Evolutionary conservation across 2,113 vertebrate genomes (phyloP), one percentile per base, ranked within the genome.

Genomic region (Sinocyclocheilus anshuiensis): DNA sequence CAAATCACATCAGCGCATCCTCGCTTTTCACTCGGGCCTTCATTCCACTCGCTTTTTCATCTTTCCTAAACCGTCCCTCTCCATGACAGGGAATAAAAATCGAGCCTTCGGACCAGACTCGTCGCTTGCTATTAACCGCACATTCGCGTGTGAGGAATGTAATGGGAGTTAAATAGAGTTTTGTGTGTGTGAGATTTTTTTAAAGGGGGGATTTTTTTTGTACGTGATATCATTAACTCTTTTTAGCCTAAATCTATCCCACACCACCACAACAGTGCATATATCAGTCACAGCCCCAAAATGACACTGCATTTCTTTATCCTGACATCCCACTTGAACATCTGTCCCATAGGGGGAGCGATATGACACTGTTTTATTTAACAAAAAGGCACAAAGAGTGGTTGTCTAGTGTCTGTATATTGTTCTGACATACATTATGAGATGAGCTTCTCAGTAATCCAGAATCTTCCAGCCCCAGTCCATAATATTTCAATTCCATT

Each of bases 81-180:
- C 39, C 18, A 20, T 71, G 53, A 65, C n/a, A 11, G 26, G 22
- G 42, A 36, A 15, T 59, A 42, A 77, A 78, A 76, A 74, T 57
- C 77, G 81, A 59, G 77, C 48, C 45, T 80, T 81, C 7, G 42
- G 71, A 63, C 10, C n/a, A 88, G 75, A 86, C 67, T 71, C 26
- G 45, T 71, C 63, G 10, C 11, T 69, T 2, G 65, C 42, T 55
- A 82, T 82, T 82, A 82, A 50, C 80, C 6, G 16, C 79, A 50
- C 42, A 33, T 33, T 24, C 15, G 4, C 6, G 1, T 71, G 5
- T 53, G 80, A 48, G 36, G 61, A 65, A 81, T 67, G 4, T 81
- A 15, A 81, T 16, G 24, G 48, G 75, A 10, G 39, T 20, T 67
- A 65, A 79, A 79, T 16, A 42, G 12, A 63, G 12, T 16, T 61